Evolutionary conservation across 2,113 vertebrate species (phyloP).

Genomic region (Regulus satrapa): DNA sequence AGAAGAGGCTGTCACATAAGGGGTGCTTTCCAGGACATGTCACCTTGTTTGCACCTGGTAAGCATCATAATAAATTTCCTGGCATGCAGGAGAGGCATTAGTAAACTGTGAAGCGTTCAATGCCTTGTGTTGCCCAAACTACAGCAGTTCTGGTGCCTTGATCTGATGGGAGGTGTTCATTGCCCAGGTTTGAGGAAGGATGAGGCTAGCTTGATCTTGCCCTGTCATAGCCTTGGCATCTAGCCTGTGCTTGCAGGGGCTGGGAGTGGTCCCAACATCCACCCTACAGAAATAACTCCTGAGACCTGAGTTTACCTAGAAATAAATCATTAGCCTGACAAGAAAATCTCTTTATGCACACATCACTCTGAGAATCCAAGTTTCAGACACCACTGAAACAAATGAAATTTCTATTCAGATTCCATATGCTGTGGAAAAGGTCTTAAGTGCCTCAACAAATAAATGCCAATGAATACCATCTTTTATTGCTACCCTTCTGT

Average conservation of each 20-base stretch:
- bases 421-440: background rate
- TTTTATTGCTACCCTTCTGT: background rate
- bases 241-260: background rate
- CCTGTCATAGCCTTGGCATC: background rate
- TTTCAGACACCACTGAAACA: background rate
- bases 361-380: background rate
- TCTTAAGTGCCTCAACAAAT: background rate
- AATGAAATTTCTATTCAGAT: background rate
- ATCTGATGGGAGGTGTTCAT: background rate
- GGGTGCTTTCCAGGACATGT: background rate
- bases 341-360: background rate
- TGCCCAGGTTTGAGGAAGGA: background rate
- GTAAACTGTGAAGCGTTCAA: background rate
- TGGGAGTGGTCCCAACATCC: background rate
- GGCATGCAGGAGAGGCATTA: fast-evolving
- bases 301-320: background rate
- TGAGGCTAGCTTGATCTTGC: background rate
- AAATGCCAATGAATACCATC: background rate
- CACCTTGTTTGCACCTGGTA: fast-evolving
- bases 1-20: background rate
- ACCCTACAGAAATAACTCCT: background rate
- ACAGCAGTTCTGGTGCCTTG: background rate
- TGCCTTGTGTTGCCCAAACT: background rate
- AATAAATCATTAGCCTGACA: background rate
- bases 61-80: fast-evolving